These are phyloP conservation scores for Aphidius ervi DNA, from an alignment of 1,140 invertebrate genomes.

Conservation along the genomic window DNA sequence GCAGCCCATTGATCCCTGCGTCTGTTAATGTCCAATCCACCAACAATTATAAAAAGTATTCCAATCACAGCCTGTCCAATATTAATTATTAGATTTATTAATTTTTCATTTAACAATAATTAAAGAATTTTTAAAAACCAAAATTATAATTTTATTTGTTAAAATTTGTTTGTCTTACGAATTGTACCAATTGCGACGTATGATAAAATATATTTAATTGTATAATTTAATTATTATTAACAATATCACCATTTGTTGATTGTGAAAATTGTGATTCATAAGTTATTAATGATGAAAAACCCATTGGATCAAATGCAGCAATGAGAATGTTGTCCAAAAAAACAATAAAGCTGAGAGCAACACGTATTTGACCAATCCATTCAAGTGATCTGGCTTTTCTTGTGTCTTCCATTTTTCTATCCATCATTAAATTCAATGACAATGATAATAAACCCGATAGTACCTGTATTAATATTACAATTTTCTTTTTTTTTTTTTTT, in stretches of 20 bases:
- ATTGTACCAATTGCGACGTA: constrained; percentile 28
- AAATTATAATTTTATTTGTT: not conserved
- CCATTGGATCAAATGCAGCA: constrained; percentile 69
- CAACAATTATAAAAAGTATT: constrained; percentile 73
- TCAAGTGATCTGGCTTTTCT: constrained; percentile 65
- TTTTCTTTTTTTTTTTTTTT: constrained; percentile 15
- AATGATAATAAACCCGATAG: constrained; percentile 65
- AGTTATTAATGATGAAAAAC: constrained; percentile 20
- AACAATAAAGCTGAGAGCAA: constrained; percentile 67
- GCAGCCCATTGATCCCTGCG: constrained; percentile 66
- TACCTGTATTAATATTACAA: constrained; percentile 53
- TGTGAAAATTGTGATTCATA: not conserved
- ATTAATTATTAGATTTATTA: constrained; percentile 7
- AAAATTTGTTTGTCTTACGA: not conserved
- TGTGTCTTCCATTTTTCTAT: constrained; percentile 68
- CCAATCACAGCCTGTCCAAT: constrained; percentile 66
- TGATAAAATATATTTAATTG: not conserved
- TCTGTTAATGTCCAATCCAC: constrained; percentile 74
- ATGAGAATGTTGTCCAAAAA: constrained; percentile 75
- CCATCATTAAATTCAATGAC: constrained; percentile 67
- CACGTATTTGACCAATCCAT: constrained; percentile 68
- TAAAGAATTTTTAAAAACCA: constrained; percentile 2
- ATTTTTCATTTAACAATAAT: not conserved
- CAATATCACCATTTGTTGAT: not conserved
- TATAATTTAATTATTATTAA: too few species aligned